phyloP scores from a whole-genome alignment of 2,113 vertebrate genomes.

The Gnathonemus longibarbis region DNA sequence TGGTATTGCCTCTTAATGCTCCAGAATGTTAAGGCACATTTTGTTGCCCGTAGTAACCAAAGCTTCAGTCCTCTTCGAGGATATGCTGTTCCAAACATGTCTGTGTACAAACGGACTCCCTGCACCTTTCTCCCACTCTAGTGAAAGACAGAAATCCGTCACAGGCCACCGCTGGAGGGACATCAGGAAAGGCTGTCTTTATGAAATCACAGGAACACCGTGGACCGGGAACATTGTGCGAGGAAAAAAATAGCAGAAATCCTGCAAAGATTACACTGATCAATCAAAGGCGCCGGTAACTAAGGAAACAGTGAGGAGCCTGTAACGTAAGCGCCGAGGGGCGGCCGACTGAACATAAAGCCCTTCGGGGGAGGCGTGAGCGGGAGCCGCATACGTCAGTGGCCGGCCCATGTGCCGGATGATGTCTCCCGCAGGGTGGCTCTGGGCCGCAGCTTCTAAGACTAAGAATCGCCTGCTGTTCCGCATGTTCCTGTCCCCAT shows the following conservation, averaged over 20 bases:
- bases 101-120: not conserved
- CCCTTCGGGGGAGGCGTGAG: slow-evolving; percentile 11
- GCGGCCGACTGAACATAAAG: slow-evolving; percentile 25
- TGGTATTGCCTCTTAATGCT: not conserved
- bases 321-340: slow-evolving; percentile 33
- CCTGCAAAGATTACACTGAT: slow-evolving; percentile 24
- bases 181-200: not conserved
- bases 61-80: not conserved
- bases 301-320: slow-evolving; percentile 31
- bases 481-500: not conserved
- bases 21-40: slow-evolving; percentile 4
- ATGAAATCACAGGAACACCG: slow-evolving; percentile 9
- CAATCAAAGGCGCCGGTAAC: slow-evolving; percentile 37
- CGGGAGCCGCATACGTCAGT: not conserved
- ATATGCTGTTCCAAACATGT: not conserved
- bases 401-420: slow-evolving; percentile 9
- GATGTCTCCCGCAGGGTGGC: not conserved
- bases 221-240: not conserved
- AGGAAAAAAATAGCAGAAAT: slow-evolving; percentile 12
- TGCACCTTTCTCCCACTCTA: not conserved
- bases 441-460: not conserved
- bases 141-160: not conserved
- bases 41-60: slow-evolving; percentile 1
- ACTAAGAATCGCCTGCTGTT: not conserved
- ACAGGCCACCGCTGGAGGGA: not conserved